phyloP scores from a whole-genome alignment of 1,140 invertebrate genomes.

The Drosophila littoralis region DNA sequence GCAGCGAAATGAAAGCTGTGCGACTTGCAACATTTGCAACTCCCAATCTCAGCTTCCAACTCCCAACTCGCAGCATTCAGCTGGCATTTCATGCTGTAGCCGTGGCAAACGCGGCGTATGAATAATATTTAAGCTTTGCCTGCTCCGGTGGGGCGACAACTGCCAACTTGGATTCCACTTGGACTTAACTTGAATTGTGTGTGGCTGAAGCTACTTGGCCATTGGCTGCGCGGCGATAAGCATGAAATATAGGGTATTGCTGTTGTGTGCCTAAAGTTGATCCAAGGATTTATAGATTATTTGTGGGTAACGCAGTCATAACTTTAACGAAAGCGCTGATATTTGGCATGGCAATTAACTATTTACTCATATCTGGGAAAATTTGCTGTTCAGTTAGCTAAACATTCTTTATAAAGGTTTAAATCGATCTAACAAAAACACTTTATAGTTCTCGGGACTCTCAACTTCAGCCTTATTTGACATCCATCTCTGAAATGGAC shows the following conservation, averaged over 20 bases:
- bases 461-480: too few species aligned
- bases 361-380: too few species aligned
- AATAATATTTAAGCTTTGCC: constrained; percentile 69
- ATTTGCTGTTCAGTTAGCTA: too few species aligned
- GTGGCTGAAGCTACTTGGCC: neutral
- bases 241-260: neutral
- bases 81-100: constrained; percentile 15
- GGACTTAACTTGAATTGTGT: constrained; percentile 1
- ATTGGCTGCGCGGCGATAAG: constrained; percentile 1
- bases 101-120: constrained; percentile 69
- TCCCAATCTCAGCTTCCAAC: constrained; percentile 24
- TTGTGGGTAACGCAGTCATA: neutral
- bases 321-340: neutral
- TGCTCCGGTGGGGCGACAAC: constrained; percentile 7
- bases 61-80: constrained; percentile 37
- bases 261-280: neutral
- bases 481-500: too few species aligned
- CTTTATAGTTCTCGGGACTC: too few species aligned
- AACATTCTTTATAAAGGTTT: too few species aligned
- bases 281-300: constrained; percentile 2
- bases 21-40: constrained; percentile 20
- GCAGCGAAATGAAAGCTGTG: constrained; percentile 75
- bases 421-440: too few species aligned
- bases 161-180: constrained; percentile 7
- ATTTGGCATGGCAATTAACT: too few species aligned